Base-by-base conservation (phyloP, 2,888 invertebrate species). In the Mycalesis mineus region DNA sequence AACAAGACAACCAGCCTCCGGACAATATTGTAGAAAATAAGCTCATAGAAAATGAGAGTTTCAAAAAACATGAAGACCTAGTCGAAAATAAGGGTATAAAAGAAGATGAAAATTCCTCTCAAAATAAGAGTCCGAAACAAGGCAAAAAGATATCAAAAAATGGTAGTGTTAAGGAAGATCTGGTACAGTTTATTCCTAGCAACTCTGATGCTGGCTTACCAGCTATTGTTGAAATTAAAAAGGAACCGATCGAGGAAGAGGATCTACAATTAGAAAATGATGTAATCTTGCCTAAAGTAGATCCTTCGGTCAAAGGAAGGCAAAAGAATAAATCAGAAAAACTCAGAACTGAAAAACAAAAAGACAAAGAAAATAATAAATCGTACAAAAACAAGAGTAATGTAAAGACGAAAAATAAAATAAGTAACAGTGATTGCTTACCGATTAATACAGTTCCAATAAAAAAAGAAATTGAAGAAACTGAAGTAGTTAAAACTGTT, bases 201-300 rank as follows among this genome's bases (percentile, higher is more conserved):
- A 79, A 78, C 64, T 72, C 37, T 7, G 31, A 17, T 9, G 7
- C 2, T 7, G 57, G 54, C 14, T 33, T 63, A 7, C 58, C 59
- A n/a, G 15, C 62, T 28, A 48, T 55, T 22, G 58, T 67, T 52
- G 64, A 69, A 57, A 72, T 75, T 33, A 76, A 76, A 64, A 72
- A 88, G 71, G 88, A 89, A 68, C 88, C 88, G 4, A 40, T 82
- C 7, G 87, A 88, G 62, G 80, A 80, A 54, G 80, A 80, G 41
- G 85, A 87, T 62, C 61, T 29, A 36, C 57, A 72, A 44, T 67
- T 55, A 8, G 63, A 63, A 36, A 57, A 33, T 57, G 62, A 64
- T 40, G 45, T 41, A 9, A 45, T 39, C 3, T 54, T 41, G 42
- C 31, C 15, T 41, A 47, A 58, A 44, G 55, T 50, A 44, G 58